These are phyloP conservation scores for Ptychoptera contaminata DNA, from an alignment of 2,888 invertebrate species.

Conservation along the genomic window DNA sequence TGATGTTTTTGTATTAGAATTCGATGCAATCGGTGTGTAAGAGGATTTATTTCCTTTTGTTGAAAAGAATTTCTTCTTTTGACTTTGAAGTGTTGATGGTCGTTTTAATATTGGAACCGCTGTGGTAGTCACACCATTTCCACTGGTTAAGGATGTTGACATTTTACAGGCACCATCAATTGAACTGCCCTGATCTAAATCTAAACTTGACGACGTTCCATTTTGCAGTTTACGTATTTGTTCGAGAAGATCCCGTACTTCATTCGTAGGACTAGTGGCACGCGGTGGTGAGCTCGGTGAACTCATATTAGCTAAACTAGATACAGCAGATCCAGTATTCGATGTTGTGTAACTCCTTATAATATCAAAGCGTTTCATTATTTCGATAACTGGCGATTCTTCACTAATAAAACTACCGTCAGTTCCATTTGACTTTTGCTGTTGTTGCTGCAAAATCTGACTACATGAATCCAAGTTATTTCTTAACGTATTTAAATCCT, in stretches of 20 bases:
- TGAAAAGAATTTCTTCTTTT: slow-evolving; percentile 30
- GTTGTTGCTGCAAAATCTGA: slow-evolving; percentile 22
- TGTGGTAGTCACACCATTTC: background rate
- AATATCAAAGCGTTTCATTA: slow-evolving; percentile 19
- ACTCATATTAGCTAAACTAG: slow-evolving; percentile 48
- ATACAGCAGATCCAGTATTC: slow-evolving; percentile 47
- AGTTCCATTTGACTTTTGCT: slow-evolving; percentile 12
- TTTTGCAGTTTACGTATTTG: slow-evolving; percentile 52
- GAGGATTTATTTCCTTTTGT: slow-evolving; percentile 13
- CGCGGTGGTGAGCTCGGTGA: slow-evolving; percentile 61
- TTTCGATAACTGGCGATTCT: slow-evolving; percentile 16
- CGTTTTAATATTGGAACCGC: slow-evolving; percentile 12
- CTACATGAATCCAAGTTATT: slow-evolving; percentile 28
- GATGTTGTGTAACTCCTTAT: slow-evolving; percentile 31
- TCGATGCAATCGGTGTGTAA: slow-evolving; percentile 17
- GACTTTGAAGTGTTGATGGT: slow-evolving; percentile 22
- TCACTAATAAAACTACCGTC: slow-evolving; percentile 14
- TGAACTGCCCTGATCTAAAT: slow-evolving; percentile 25
- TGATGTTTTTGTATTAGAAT: slow-evolving; percentile 13
- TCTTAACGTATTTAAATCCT: slow-evolving; percentile 19
- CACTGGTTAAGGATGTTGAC: slow-evolving; percentile 20
- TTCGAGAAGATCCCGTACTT: slow-evolving; percentile 54
- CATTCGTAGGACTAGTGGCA: slow-evolving; percentile 66
- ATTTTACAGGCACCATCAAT: too few relatives aligned
- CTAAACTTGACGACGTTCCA: slow-evolving; percentile 23